phyloP scores from a whole-genome alignment of 2,113 vertebrate species.

The human (Homo sapiens) region DNA sequence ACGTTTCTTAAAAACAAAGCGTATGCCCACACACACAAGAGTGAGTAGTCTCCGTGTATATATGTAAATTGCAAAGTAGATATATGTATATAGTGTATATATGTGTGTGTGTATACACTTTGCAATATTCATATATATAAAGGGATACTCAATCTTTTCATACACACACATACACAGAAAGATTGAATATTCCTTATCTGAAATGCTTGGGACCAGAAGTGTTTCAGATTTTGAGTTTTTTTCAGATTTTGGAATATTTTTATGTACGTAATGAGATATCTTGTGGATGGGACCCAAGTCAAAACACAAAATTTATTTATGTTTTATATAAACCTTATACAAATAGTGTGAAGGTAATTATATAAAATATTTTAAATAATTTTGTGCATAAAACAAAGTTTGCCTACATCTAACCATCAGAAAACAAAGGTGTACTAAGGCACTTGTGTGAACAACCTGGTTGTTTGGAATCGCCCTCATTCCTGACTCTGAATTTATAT shows the following conservation, averaged over 20 bases:
- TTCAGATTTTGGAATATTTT: not conserved
- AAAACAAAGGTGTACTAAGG: not conserved
- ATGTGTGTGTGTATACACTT: too few species aligned
- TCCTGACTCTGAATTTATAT: not conserved
- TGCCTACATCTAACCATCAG: too few species aligned
- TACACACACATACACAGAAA: not conserved
- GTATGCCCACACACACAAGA: not conserved
- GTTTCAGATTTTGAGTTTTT: not conserved
- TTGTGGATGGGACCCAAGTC: not conserved
- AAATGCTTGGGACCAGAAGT: not conserved
- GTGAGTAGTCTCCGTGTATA: not conserved
- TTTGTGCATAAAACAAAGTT: not conserved
- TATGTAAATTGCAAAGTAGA: too few species aligned
- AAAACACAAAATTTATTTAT: not conserved
- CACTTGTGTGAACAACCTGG: not conserved
- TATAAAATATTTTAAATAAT: not conserved
- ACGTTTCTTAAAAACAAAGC: not conserved
- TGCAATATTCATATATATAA: too few species aligned
- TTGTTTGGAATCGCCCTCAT: not conserved
- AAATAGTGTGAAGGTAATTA: not conserved
- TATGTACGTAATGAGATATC: not conserved
- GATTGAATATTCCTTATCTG: not conserved
- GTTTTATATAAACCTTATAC: not conserved
- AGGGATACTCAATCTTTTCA: too few species aligned
- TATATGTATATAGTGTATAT: too few species aligned